Conservation (phyloP, 2,797 vertebrate genomes). For the Percopsis omiscomaycus region DNA sequence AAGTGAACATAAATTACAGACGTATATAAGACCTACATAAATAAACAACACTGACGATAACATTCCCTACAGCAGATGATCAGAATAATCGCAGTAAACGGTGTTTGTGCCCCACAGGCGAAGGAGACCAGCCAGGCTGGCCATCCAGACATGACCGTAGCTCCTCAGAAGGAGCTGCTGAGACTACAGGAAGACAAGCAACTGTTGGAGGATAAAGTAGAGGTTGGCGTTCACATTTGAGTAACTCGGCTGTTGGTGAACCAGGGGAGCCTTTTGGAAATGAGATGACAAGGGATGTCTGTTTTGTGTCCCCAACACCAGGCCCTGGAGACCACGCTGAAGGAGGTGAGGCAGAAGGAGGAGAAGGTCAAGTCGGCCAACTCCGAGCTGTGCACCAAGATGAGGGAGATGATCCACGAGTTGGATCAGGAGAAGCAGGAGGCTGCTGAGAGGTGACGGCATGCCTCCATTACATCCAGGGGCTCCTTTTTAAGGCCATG, state of each 20-base stretch:
- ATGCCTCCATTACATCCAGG: background rate
- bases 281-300: background rate
- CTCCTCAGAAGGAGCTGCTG: slow-evolving; percentile 75
- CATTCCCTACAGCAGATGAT: background rate
- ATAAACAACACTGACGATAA: background rate
- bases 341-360: slow-evolving; percentile 83
- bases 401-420: slow-evolving; percentile 95
- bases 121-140: slow-evolving; percentile 67
- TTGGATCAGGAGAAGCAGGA: slow-evolving; percentile 95
- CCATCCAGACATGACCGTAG: slow-evolving; percentile 45
- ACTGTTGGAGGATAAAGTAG: slow-evolving; percentile 78
- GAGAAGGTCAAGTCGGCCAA: slow-evolving; percentile 87
- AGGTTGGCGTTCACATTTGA: slow-evolving; percentile 72
- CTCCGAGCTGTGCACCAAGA: slow-evolving; percentile 90
- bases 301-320: slow-evolving; percentile 44
- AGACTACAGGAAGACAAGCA: slow-evolving; percentile 79
- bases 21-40: background rate
- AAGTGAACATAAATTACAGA: background rate
- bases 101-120: slow-evolving; percentile 63
- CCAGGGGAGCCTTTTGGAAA: slow-evolving; percentile 1
- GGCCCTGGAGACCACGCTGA: slow-evolving; percentile 72
- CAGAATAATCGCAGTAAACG: background rate
- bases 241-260: no score
- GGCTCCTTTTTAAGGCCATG: background rate
- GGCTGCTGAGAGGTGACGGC: slow-evolving; percentile 81